Evolutionary conservation across 2,888 invertebrate genomes (phyloP).

Genomic region (Desoria tigrina): DNA sequence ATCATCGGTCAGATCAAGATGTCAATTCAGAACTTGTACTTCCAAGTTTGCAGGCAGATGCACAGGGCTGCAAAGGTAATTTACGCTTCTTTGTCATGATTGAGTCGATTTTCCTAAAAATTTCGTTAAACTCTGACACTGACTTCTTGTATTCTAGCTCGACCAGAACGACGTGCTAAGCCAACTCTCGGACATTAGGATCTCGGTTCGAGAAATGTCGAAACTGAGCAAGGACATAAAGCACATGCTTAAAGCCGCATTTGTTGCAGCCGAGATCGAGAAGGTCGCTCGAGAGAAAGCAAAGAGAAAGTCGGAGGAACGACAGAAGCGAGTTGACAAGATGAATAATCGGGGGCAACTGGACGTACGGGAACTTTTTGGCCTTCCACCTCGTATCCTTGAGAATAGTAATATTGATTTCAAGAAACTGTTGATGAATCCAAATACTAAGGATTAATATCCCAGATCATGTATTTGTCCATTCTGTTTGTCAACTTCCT

Average conservation of each 20-base stretch:
- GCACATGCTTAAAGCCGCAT: slow-evolving; percentile 44
- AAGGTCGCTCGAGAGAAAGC: slow-evolving; percentile 29
- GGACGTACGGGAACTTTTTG: slow-evolving; percentile 23
- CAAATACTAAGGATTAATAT: neutral
- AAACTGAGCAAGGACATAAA: slow-evolving; percentile 49
- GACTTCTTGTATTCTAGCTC: slow-evolving; percentile 5
- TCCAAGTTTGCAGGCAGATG: slow-evolving; percentile 49
- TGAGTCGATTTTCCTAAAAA: no score
- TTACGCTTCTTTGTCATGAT: neutral
- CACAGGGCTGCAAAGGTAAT: slow-evolving; percentile 31
- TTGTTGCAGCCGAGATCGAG: slow-evolving; percentile 37
- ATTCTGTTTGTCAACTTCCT: no score
- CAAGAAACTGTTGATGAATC: neutral
- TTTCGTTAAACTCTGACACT: neutral
- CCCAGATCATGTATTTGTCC: no score
- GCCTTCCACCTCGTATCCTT: neutral
- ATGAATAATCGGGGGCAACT: slow-evolving; percentile 14
- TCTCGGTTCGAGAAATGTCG: slow-evolving; percentile 47
- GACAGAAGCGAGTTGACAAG: slow-evolving; percentile 27
- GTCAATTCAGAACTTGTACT: slow-evolving; percentile 49
- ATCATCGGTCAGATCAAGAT: slow-evolving; percentile 51
- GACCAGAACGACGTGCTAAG: slow-evolving; percentile 43
- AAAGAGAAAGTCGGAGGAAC: slow-evolving; percentile 29
- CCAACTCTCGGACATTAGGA: slow-evolving; percentile 47
- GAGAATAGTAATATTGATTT: neutral